phyloP scores from a whole-genome alignment of 1,140 invertebrate genomes.

The Nymphalis io region DNA sequence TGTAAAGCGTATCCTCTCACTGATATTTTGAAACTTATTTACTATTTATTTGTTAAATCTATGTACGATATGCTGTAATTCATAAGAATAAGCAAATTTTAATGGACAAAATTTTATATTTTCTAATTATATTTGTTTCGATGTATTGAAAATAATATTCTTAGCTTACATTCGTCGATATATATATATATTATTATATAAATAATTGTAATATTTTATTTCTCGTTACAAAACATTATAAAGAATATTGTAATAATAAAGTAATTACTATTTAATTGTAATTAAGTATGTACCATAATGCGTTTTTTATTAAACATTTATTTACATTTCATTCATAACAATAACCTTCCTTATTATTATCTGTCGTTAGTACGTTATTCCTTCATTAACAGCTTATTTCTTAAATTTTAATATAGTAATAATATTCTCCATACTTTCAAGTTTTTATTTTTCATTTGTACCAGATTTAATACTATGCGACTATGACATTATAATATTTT shows the following conservation, averaged over 20 bases:
- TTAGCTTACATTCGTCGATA: constrained; percentile 5
- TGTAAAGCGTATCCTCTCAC: constrained; percentile 44
- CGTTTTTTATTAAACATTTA: background rate
- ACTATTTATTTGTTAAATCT: constrained; percentile 10
- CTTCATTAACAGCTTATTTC: background rate
- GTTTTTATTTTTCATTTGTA: constrained; percentile 2
- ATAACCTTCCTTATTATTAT: background rate
- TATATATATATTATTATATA: background rate
- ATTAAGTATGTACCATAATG: background rate
- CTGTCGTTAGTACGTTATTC: background rate
- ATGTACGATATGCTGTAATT: constrained; percentile 34
- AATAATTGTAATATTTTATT: background rate
- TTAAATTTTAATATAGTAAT: constrained; percentile 1
- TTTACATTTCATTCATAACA: background rate
- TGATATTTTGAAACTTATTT: constrained; percentile 33
- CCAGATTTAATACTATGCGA: constrained; percentile 1
- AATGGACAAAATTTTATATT: constrained; percentile 22
- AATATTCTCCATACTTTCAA: background rate
- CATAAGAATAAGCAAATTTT: constrained; percentile 37
- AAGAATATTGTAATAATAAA: background rate
- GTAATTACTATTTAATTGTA: constrained; percentile 1
- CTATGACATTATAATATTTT: background rate
- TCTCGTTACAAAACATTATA: background rate
- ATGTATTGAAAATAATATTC: constrained; percentile 11
- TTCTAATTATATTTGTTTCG: constrained; percentile 1